Evolutionary conservation across 2,888 invertebrate genomes (phyloP).

Genomic region (Diaprepes abbreviatus): DNA sequence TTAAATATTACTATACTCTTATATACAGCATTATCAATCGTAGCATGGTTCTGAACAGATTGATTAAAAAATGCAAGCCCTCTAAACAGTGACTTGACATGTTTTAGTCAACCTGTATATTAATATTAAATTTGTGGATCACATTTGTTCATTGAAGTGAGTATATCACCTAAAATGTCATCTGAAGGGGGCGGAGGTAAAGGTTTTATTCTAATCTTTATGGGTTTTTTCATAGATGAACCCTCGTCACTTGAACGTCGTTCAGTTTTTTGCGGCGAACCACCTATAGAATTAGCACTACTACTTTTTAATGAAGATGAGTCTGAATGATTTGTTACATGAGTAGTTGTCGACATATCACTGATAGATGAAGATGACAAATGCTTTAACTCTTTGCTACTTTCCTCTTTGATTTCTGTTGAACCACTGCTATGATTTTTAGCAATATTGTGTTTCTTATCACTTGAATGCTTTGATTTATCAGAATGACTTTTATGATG

Average conservation of each 20-base stretch:
- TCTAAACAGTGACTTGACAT: background rate
- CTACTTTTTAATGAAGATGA: slow-evolving; percentile 41
- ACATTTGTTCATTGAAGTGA: slow-evolving; percentile 65
- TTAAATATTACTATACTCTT: slow-evolving; percentile 19
- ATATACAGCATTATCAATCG: slow-evolving; percentile 19
- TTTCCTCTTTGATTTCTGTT: slow-evolving; percentile 27
- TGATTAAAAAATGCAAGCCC: slow-evolving; percentile 39
- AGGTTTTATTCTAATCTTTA: slow-evolving; percentile 60
- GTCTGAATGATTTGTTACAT: slow-evolving; percentile 26
- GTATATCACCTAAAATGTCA: slow-evolving; percentile 65
- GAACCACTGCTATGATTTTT: slow-evolving; percentile 9
- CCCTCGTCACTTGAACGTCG: slow-evolving; percentile 40
- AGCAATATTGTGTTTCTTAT: slow-evolving; percentile 31
- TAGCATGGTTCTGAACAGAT: slow-evolving; percentile 23
- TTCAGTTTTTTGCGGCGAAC: slow-evolving; percentile 47
- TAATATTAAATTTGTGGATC: slow-evolving; percentile 63
- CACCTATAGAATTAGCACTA: slow-evolving; percentile 29
- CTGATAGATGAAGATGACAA: slow-evolving; percentile 25
- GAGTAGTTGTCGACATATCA: slow-evolving; percentile 31
- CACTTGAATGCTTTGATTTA: slow-evolving; percentile 35
- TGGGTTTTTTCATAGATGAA: slow-evolving; percentile 54
- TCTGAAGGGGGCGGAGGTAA: slow-evolving; percentile 60
- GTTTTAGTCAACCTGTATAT: slow-evolving; percentile 52
- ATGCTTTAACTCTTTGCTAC: slow-evolving; percentile 16
- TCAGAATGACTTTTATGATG: slow-evolving; percentile 29